Evolutionary conservation across 2,888 invertebrate species (phyloP).

Genomic region (Lithophane semibrunnea): DNA sequence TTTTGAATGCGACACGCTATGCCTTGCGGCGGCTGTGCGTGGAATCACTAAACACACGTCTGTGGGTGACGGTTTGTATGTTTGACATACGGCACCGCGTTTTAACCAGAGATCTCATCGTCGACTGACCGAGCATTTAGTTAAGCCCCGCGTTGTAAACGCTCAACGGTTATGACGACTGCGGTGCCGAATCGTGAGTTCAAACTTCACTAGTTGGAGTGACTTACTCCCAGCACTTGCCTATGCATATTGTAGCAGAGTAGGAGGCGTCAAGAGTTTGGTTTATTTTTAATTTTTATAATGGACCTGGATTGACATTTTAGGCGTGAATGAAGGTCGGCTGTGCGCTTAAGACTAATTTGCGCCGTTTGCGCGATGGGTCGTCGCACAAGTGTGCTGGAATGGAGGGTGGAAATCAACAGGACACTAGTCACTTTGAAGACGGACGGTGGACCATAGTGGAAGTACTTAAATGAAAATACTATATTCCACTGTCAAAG

Average conservation of each 20-base stretch:
- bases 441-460: too few relatives aligned
- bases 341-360: too few relatives aligned
- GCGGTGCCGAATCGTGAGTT: background rate
- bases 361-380: too few relatives aligned
- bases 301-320: too few relatives aligned
- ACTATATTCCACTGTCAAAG: too few relatives aligned
- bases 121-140: background rate
- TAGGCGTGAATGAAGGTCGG: background rate
- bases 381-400: too few relatives aligned
- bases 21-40: constrained; percentile 22
- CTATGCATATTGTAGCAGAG: background rate
- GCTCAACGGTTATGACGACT: background rate
- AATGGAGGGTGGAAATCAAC: too few relatives aligned
- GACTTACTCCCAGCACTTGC: background rate
- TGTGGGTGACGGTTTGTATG: constrained; percentile 16
- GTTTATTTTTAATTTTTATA: too few relatives aligned
- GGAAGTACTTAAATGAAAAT: too few relatives aligned
- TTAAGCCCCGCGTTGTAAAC: background rate
- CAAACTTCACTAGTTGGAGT: background rate
- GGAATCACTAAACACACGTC: constrained; percentile 34
- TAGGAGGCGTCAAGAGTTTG: background rate
- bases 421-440: too few relatives aligned
- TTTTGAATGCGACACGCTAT: constrained; percentile 27
- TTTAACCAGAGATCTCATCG: background rate
- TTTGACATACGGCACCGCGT: background rate